Evolutionary conservation across 1,140 invertebrate species (phyloP), one percentile per base, ranked within the genome.

Genomic region (Drosophila lini): DNA sequence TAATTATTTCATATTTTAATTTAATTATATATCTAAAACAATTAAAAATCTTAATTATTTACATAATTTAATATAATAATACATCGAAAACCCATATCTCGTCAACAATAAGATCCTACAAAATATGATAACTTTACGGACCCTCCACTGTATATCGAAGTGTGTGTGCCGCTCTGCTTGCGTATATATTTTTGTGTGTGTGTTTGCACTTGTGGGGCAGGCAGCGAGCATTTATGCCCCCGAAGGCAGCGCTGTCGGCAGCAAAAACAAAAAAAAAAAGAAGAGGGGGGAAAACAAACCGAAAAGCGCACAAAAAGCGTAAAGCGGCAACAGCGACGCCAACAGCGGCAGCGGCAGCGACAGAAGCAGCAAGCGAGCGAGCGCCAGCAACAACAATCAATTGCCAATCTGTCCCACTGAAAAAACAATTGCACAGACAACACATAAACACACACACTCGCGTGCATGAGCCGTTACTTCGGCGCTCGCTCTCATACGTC

Each of bases 371-470:
- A 19, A 42, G 53, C 28, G 31, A 53, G 22, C 69, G 61, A 63
- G 70, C 58, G 50, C 34, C 75, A 81, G 44, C 82, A 86, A 56
- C 82, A 88, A 88, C 80, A 88, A 89, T 89, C 84, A 88, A 88
- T 88, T 88, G 83, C 73, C 83, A 88, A 88, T 88, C 84, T 84
- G 85, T 84, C 84, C 81, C 81, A 89, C 84, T 89, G 84, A 84
- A 89, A 89, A 88, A 88, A 89, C 84, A 88, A 88, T 89, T 88
- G 80, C 83, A 80, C 76, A 77, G 74, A 59, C 74, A 71, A 53
- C 64, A 67, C 47, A 79, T 42, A 77, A 47, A 63, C 58, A 65
- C 55, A 56, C 53, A 58, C 45, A 62, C 59, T 50, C 52, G 38
- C 28, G 62, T 42, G 67, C 57, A 68, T 67, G 74, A 65, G 78